These are phyloP conservation scores for Spinibarbus caldwelli DNA, from an alignment of 2,797 vertebrate genomes.

Conservation along the genomic window DNA sequence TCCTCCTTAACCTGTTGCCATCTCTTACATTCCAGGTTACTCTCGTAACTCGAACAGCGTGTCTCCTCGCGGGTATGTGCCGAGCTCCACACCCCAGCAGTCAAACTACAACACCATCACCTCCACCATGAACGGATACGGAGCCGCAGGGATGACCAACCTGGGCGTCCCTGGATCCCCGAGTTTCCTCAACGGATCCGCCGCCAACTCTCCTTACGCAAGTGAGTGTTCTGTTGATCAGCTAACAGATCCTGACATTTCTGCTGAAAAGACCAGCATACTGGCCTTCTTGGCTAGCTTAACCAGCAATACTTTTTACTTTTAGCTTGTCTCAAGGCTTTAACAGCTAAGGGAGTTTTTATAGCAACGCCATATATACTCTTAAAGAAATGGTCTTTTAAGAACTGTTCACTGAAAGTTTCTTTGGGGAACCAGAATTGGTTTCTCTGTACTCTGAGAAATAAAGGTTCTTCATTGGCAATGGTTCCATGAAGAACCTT, in stretches of 20 bases:
- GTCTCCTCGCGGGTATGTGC: constrained; percentile 86
- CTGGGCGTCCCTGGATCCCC: constrained; percentile 92
- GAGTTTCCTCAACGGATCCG: constrained; percentile 93
- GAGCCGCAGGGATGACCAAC: constrained; percentile 83
- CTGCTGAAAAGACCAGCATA: constrained; percentile 8
- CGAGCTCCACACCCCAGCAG: constrained; percentile 92
- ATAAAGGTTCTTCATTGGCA: neutral
- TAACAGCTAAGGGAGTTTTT: neutral
- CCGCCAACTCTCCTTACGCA: constrained; percentile 93
- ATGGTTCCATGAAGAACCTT: neutral
- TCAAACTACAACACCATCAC: constrained; percentile 88
- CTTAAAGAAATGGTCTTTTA: neutral
- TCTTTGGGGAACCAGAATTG: neutral
- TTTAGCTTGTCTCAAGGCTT: neutral
- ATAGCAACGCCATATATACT: neutral
- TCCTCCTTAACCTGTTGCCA: neutral
- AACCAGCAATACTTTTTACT: neutral
- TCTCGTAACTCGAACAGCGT: constrained; percentile 89
- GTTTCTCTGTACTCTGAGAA: neutral
- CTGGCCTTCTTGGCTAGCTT: neutral
- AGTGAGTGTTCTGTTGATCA: constrained; percentile 81
- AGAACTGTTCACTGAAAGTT: neutral
- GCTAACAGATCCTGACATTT: neutral
- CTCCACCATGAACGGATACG: constrained; percentile 89
- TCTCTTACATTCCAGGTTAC: constrained; percentile 78